Evolutionary conservation across 2,797 vertebrate genomes (phyloP).

Genomic region (Acipenser transmontanus): DNA sequence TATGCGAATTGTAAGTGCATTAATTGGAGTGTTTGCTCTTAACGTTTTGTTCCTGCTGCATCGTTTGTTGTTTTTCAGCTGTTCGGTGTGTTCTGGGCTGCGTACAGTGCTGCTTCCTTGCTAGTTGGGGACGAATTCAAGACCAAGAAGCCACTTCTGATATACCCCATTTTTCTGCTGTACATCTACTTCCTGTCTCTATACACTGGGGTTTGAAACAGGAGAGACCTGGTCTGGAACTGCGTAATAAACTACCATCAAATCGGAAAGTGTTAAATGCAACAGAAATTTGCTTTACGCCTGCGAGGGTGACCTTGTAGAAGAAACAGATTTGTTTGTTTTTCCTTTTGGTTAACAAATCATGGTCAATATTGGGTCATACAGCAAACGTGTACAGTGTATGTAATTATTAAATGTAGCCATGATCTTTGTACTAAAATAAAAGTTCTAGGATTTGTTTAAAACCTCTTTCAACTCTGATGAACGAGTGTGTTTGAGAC

Average conservation of each 20-base stretch:
- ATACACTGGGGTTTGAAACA: constrained; percentile 89
- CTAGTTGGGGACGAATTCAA: constrained; percentile 97
- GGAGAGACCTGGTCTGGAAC: constrained; percentile 33
- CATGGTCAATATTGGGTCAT: constrained; percentile 30
- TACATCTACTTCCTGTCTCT: constrained; percentile 98
- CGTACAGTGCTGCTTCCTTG: constrained; percentile 95
- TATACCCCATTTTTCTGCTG: constrained; percentile 97
- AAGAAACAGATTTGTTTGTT: constrained; percentile 8
- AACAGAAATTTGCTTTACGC: constrained; percentile 16
- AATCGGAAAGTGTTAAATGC: constrained; percentile 7
- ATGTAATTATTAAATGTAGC: constrained; percentile 64
- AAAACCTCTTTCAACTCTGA: constrained; percentile 45
- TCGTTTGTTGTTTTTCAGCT: constrained; percentile 58
- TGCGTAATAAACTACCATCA: constrained; percentile 14
- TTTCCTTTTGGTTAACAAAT: constrained; percentile 32
- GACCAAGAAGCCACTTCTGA: constrained; percentile 97
- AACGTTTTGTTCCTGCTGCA: too few species aligned
- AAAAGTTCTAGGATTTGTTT: constrained; percentile 64
- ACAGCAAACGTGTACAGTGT: constrained; percentile 61
- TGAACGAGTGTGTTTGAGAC: too few species aligned
- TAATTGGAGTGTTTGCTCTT: too few species aligned
- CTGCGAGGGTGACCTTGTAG: constrained; percentile 19
- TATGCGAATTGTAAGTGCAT: too few species aligned
- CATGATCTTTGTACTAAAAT: constrained; percentile 65
- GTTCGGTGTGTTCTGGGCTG: constrained; percentile 96